Evolutionary conservation across 1,140 invertebrate genomes (phyloP), one percentile per base, ranked within the genome.

Genomic region (Pseudobourletiella spinata): DNA sequence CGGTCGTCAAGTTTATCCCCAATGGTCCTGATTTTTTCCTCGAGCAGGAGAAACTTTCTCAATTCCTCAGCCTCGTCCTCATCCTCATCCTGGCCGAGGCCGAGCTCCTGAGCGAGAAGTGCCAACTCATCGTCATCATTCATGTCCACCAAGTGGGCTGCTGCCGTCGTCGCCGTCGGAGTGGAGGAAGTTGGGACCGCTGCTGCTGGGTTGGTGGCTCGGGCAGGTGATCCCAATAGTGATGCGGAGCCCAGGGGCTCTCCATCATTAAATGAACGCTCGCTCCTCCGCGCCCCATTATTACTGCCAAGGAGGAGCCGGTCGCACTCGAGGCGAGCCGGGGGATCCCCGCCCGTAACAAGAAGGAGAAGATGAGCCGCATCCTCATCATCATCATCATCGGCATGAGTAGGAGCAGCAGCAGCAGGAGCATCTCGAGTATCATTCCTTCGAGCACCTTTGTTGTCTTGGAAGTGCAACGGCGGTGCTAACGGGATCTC

Each of bases 401-500:
- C 11, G 26, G 20, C 11, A 56, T 2, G 4, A 44, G 56, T 26
- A n/a, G 56, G 24, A 3, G n/a, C n/a, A 50, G 43, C 24, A 32
- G 28, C 16, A 20, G 8, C 44, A 6, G 46, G 18, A 52, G 35
- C 3, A 39, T n/a, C 57, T 24, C 29, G 15, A 1, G 16, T 39
- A n/a, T 43, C 8, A 29, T 61, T 48, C 18, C n/a, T 11, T 4
- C 8, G 20, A 8, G 24, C 30, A 20, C n/a, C 11, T 29, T 51
- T 39, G n/a, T 51, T 29, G 56, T 68, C 66, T 65, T 64, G 63
- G 44, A 65, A 68, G 57, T 39, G 57, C 61, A 63, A 63, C 64
- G 67, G 67, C 63, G 67, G 67, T 63, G 39, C 57, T 65, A 68
- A 65, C 63, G 67, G 67, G 52, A 68, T 59, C 57, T 65, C 66